Evolutionary conservation across 1,140 invertebrate species (phyloP), one percentile per base, ranked within the genome.

Genomic region (Orchestia grillus): DNA sequence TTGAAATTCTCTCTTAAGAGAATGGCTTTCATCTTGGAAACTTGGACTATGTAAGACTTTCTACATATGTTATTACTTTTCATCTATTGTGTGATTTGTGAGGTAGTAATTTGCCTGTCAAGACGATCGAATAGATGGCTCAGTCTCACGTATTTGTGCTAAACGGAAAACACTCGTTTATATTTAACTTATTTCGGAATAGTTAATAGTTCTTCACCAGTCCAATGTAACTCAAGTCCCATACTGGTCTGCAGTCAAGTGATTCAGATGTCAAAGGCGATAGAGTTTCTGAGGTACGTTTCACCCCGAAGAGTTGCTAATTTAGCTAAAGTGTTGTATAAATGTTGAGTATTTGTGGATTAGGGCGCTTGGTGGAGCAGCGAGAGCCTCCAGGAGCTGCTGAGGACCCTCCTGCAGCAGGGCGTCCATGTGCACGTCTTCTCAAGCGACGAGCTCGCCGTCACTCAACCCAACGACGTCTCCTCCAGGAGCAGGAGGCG

Each of bases 371-470:
- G 40, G 40, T 94, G 92, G 92, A 94, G 92, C 44, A 44, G 92
- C 92, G 92, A 94, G 44, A 40, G 44, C 41, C 92, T 45, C 6
- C 92, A 94, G 92, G 43, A 44, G 23, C 44, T 94, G 44, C 92
- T 94, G 43, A 40, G 44, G 40, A 44, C 36, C 6, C 92, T 94
- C 0, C 44, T 94, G 92, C 92, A 94, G 92, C 92, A 45, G 43
- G 92, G 92, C 8, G 43, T 47, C 44, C 92, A 94, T 44, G 43
- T 94, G 43, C 92, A 94, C 92, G 92, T 94, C 44, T 45, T 94
- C 43, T 16, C 92, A 44, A 42, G 44, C 44, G 92, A 94, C 92
- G 92, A 94, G 43, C 44, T 94, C 36, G 28, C 44, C 41, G 92
- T 94, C 92, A 94, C 43, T 4, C 43, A 44, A 40, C 92, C 92